A percentile compares a stretch with the other conserved stretches of the same genome.
These are phyloP conservation scores for Ormyrus thymus DNA, from an alignment of 2,888 invertebrate genomes.

Conservation along the genomic window DNA sequence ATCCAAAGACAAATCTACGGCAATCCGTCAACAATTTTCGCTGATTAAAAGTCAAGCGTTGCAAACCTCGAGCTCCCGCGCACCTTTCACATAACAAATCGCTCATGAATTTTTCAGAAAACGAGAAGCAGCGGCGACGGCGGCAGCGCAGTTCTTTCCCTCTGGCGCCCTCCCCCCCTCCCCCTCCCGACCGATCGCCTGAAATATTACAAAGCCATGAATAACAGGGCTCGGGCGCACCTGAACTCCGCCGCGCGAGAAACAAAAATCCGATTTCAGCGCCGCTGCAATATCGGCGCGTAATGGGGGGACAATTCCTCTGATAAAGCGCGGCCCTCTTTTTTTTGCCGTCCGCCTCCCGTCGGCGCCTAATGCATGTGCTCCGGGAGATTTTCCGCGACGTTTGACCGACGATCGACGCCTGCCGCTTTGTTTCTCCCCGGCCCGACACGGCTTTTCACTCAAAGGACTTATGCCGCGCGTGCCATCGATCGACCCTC, in stretches of 20 bases:
- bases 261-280: conserved; percentile 23
- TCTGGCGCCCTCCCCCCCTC: background rate
- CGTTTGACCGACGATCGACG: conserved; percentile 46
- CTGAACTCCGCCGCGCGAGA: background rate
- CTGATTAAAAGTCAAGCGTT: conserved; percentile 36
- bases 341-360: too few relatives aligned
- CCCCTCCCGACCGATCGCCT: conserved; percentile 17
- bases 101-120: conserved; percentile 39
- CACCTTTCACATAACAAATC: conserved; percentile 28
- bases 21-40: conserved; percentile 12
- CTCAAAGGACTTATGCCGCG: conserved; percentile 34
- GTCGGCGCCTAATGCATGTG: too few relatives aligned
- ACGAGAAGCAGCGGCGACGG: background rate
- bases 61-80: background rate
- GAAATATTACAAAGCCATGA: conserved; percentile 50
- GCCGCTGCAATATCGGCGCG: conserved; percentile 15
- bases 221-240: conserved; percentile 23
- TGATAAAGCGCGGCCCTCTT: conserved; percentile 28
- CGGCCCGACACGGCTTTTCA: conserved; percentile 50
- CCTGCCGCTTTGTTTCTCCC: conserved; percentile 42
- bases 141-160: background rate
- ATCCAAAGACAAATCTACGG: background rate
- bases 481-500: conserved; percentile 27
- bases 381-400: conserved; percentile 24
- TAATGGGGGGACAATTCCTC: conserved; percentile 35